phyloP scores from a whole-genome alignment of 2,113 vertebrate species.

The Physeter macrocephalus region DNA sequence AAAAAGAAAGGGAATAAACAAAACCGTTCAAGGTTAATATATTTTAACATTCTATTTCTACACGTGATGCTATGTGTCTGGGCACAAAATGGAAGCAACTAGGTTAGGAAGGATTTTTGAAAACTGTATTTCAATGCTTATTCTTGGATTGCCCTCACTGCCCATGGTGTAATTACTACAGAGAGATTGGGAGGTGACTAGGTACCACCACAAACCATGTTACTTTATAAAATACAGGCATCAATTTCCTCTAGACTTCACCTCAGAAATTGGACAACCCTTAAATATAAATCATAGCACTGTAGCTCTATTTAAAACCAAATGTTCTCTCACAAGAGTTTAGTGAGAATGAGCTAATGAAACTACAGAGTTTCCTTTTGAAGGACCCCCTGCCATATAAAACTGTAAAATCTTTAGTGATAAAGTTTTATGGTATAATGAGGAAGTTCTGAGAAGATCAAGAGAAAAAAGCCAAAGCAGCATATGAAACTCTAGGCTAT shows the following conservation, averaged over 20 bases:
- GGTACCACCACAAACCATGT: slow-evolving; percentile 37
- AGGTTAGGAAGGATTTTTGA: background rate
- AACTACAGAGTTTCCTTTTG: slow-evolving; percentile 1
- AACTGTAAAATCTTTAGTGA: slow-evolving; percentile 34
- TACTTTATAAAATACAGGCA: slow-evolving; percentile 34
- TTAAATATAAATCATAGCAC: background rate
- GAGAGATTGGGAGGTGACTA: background rate
- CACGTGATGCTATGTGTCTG: background rate
- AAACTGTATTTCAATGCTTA: slow-evolving; percentile 38
- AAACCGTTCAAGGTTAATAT: background rate
- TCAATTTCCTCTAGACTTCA: background rate
- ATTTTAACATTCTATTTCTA: slow-evolving; percentile 11
- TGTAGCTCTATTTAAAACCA: background rate
- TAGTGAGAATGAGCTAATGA: slow-evolving; percentile 20
- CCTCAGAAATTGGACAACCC: slow-evolving; percentile 49
- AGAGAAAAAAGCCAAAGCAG: slow-evolving; percentile 20
- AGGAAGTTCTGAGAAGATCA: slow-evolving; percentile 30
- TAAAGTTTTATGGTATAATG: slow-evolving; percentile 23
- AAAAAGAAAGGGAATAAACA: background rate
- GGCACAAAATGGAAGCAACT: background rate
- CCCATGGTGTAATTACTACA: slow-evolving; percentile 18
- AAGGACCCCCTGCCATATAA: slow-evolving; percentile 17
- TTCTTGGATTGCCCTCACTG: background rate
- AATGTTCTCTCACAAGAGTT: slow-evolving; percentile 19
- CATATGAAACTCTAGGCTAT: background rate